Evolutionary conservation across 2,113 vertebrate species (phyloP).

Genomic region (Cnemophilus loriae): DNA sequence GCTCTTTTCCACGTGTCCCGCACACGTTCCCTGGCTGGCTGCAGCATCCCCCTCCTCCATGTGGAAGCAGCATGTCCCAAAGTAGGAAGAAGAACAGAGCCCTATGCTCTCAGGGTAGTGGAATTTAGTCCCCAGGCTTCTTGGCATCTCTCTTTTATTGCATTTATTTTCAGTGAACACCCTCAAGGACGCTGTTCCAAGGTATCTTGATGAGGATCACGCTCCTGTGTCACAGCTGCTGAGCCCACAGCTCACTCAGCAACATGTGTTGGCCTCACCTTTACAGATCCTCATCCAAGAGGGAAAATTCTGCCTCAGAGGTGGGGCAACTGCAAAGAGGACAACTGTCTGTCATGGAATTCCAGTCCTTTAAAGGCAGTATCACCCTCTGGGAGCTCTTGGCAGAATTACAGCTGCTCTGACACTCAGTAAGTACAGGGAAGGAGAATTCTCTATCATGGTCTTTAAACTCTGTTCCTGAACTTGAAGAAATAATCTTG

Average conservation of each 20-base stretch:
- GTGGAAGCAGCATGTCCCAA: not conserved
- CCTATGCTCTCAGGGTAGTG: not conserved
- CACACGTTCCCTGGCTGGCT: accelerated
- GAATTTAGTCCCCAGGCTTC: not conserved
- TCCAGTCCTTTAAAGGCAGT: not conserved
- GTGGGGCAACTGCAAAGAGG: not conserved
- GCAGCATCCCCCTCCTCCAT: not conserved
- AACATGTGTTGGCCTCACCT: not conserved
- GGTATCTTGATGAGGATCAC: not conserved
- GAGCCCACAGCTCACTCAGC: not conserved
- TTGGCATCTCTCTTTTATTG: not conserved
- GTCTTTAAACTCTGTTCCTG: not conserved
- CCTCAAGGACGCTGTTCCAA: not conserved
- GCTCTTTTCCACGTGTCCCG: not conserved
- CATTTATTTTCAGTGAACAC: accelerated
- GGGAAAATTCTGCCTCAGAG: not conserved
- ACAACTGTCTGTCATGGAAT: not conserved
- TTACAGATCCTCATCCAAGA: not conserved
- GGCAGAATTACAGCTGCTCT: not conserved
- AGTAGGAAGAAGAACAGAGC: not conserved
- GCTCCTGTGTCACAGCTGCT: not conserved
- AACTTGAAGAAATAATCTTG: not conserved
- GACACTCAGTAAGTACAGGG: not conserved
- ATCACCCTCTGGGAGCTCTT: not conserved
- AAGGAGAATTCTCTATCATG: not conserved